phyloP scores from a whole-genome alignment of 2,113 vertebrate genomes.

The Corythaeola cristata region DNA sequence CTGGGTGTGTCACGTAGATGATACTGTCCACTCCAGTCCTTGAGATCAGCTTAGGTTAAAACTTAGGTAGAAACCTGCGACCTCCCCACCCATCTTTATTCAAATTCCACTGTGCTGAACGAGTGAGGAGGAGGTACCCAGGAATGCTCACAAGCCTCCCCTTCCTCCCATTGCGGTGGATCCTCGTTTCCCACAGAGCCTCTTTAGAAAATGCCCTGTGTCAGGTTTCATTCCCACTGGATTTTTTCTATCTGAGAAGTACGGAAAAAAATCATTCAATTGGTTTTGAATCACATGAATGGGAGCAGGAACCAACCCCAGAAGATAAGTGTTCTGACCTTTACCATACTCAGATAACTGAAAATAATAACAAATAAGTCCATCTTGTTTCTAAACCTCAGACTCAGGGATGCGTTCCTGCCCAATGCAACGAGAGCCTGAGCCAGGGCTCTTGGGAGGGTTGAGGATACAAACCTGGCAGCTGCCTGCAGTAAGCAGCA shows the following conservation, averaged over 20 bases:
- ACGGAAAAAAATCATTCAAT: slow-evolving; percentile 43
- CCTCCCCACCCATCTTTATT: neutral
- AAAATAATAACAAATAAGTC: slow-evolving; percentile 62
- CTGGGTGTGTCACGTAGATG: neutral
- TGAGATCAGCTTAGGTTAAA: slow-evolving; percentile 7
- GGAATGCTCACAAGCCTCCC: neutral
- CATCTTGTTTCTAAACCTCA: slow-evolving; percentile 33
- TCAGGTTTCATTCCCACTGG: slow-evolving; percentile 39
- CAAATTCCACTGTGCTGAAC: neutral
- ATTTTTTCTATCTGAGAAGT: slow-evolving; percentile 51
- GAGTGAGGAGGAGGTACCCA: slow-evolving; percentile 34
- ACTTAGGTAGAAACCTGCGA: neutral
- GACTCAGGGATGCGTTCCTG: neutral
- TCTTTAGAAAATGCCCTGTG: slow-evolving; percentile 28
- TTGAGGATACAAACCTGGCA: neutral
- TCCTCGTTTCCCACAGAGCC: slow-evolving; percentile 41
- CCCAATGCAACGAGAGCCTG: neutral
- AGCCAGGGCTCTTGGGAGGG: neutral
- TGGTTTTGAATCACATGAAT: slow-evolving; percentile 56
- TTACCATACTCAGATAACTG: slow-evolving; percentile 4
- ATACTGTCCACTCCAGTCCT: neutral
- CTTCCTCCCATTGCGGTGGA: neutral
- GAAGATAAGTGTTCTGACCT: slow-evolving; percentile 63
- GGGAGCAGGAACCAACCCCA: slow-evolving; percentile 39
- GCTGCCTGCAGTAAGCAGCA: neutral